A percentile compares a stretch with the other conserved stretches of the same genome.
Evolutionary conservation across 1,140 invertebrate species (phyloP).

Genomic region (Drosophila erecta): DNA sequence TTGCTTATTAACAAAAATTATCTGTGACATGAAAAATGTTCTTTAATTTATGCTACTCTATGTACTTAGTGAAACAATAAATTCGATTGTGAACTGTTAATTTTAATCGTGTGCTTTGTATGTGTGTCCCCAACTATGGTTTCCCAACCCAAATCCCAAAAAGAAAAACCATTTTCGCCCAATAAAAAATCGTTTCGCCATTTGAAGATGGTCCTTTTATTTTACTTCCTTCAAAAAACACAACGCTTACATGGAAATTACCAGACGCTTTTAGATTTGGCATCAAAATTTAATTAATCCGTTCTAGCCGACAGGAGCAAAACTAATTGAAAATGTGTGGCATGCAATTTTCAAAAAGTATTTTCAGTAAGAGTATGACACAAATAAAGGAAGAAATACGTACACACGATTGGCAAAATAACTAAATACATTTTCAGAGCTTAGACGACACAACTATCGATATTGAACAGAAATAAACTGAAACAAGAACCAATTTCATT

Average conservation of each 20-base stretch:
- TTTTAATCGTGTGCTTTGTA: constrained; percentile 43
- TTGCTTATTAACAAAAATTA: constrained; percentile 37
- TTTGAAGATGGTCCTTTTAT: constrained; percentile 13
- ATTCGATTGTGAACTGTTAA: constrained; percentile 43
- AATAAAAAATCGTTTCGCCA: constrained; percentile 8
- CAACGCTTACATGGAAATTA: constrained; percentile 43
- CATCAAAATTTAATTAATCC: constrained; percentile 21
- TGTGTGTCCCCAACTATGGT: constrained; percentile 29
- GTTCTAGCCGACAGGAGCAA: constrained; percentile 6
- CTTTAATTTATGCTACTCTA: constrained; percentile 59
- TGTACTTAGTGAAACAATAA: constrained; percentile 56
- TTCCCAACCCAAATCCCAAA: neutral
- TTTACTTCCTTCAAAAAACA: constrained; percentile 16
- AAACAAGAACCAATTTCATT: constrained; percentile 28
- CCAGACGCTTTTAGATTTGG: neutral
- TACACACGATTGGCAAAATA: constrained; percentile 11
- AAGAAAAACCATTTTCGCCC: neutral
- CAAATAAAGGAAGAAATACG: constrained; percentile 2
- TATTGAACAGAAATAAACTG: constrained; percentile 14
- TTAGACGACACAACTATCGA: constrained; percentile 1
- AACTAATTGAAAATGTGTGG: constrained; percentile 63
- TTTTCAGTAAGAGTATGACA: constrained; percentile 8
- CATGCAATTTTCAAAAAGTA: constrained; percentile 56
- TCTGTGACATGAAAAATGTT: constrained; percentile 38
- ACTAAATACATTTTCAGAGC: constrained; percentile 8